These are phyloP conservation scores for Natator depressus DNA, from an alignment of 2,113 vertebrate genomes.

Conservation along the genomic window DNA sequence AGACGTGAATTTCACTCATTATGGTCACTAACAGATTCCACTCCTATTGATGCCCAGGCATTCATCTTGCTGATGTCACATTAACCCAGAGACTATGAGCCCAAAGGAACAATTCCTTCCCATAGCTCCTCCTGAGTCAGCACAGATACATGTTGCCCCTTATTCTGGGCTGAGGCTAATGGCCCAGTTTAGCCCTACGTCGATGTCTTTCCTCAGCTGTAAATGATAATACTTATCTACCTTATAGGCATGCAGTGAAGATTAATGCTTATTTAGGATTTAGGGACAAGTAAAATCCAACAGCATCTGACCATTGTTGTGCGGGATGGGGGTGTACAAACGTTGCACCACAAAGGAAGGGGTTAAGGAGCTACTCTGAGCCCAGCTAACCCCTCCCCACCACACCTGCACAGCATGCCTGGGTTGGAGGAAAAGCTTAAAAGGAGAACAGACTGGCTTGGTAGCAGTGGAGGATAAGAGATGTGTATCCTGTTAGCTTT, in stretches of 20 bases:
- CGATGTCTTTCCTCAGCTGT: background rate
- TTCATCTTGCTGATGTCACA: background rate
- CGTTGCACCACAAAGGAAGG: background rate
- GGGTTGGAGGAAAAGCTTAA: background rate
- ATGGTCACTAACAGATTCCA: background rate
- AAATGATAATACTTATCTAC: background rate
- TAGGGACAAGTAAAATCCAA: slow-evolving; percentile 41
- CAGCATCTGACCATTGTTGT: background rate
- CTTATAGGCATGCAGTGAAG: slow-evolving; percentile 24
- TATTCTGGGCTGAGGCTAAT: slow-evolving; percentile 2
- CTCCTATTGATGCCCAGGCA: background rate
- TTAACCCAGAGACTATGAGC: background rate
- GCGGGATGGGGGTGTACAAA: background rate
- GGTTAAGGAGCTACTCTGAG: no score
- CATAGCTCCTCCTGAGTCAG: background rate
- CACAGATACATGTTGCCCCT: background rate
- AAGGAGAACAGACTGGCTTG: background rate
- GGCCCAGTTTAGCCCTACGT: background rate
- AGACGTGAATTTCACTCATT: background rate
- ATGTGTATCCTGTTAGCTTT: background rate
- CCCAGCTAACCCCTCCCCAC: background rate
- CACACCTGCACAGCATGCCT: background rate
- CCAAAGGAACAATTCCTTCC: background rate
- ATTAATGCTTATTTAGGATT: slow-evolving; percentile 43
- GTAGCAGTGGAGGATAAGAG: background rate